Evolutionary conservation across 2,113 vertebrate species (phyloP), one percentile per base, ranked within the genome.

Genomic region (Eptesicus fuscus): DNA sequence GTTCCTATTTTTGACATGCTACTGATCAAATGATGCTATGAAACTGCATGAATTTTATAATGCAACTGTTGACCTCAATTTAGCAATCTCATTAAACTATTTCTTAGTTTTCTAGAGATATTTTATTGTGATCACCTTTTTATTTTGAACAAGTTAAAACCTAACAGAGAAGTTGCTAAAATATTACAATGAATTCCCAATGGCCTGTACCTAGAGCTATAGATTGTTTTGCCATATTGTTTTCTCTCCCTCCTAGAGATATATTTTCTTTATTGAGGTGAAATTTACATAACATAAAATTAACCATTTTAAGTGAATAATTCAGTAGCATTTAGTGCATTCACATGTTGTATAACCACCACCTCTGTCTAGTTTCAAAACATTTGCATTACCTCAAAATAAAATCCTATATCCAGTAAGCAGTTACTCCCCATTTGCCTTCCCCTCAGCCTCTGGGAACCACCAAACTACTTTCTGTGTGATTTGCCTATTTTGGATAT

Each of bases 281-380:
- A 95, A 86, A 65, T 67, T 88, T 76, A 85, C 9, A 82, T 82
- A 80, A 59, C 30, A 49, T 88, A 53, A 83, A 93, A 93, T 83
- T 82, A 90, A 79, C 53, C 77, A 77, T 14, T 88, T 83, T 88
- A 30, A 69, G 56, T 25, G 59, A 88, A 82, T 20, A 80, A 63
- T 88, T 93, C 35, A n/a, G 61, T 49, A 28, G 10, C 35, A 89
- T 65, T 91, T 91, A 35, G 30, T 78, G 49, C 59, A 35, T 69
- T 90, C 63, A 77, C 53, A 9, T 17, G 35, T 44, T 80, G 28
- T 32, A 4, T 77, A 79, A 74, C 37, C 63, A 69, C 44, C 32
- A 76, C 10, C 67, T 96, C 9, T 53, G 18, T 61, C 78, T 65
- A 61, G 30, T 89, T 94, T 63, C 51, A 70, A 88, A 89, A 83